Conservation (phyloP, 1,140 invertebrate genomes). For the Philaenus spumarius region DNA sequence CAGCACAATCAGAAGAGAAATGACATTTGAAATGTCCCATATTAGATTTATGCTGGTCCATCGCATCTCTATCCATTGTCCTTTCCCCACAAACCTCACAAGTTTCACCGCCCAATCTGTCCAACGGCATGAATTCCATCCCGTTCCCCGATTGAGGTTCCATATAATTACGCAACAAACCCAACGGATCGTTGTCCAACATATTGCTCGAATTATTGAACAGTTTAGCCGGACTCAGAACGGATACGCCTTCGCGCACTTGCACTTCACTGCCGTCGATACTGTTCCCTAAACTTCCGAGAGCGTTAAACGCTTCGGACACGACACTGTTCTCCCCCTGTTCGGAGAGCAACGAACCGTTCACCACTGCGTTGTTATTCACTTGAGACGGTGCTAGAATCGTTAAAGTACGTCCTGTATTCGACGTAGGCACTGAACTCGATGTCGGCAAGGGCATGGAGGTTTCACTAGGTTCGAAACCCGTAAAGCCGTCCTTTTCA, state of each 20-base stretch:
- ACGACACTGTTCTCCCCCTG: background rate
- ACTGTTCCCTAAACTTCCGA: background rate
- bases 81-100: conserved; percentile 41
- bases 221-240: background rate
- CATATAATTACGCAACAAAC: background rate
- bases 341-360: background rate
- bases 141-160: background rate
- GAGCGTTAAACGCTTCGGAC: background rate
- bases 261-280: background rate
- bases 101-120: background rate
- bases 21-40: conserved; percentile 44
- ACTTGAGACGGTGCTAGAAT: background rate
- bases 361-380: conserved; percentile 4
- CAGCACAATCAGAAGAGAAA: conserved; percentile 38
- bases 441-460: background rate
- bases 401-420: background rate
- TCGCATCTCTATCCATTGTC: conserved; percentile 39
- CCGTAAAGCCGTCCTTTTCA: conserved; percentile 2
- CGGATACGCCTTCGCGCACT: background rate
- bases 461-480: background rate
- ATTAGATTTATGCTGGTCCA: conserved; percentile 41
- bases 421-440: background rate
- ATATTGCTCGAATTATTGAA: background rate
- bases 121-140: background rate
- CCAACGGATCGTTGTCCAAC: background rate